Evolutionary conservation across 1,140 invertebrate genomes (phyloP).

Genomic region (Orchestia grillus): DNA sequence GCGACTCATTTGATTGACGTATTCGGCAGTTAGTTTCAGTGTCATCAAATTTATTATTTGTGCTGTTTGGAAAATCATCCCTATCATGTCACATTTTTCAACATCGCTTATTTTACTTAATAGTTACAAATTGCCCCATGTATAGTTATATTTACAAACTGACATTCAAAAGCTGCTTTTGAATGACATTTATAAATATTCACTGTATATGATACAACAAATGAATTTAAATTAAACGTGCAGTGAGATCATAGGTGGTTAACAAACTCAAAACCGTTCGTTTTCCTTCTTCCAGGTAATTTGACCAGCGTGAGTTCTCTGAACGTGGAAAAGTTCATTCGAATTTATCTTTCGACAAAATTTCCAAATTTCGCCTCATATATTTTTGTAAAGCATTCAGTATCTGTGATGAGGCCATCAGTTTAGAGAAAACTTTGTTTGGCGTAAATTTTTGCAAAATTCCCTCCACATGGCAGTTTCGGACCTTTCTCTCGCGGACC

Average conservation of each 20-base stretch:
- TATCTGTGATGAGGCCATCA: background rate
- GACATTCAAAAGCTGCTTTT: too few relatives aligned
- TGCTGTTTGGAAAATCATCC: too few relatives aligned
- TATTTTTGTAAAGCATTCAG: background rate
- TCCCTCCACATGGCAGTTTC: background rate
- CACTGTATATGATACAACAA: too few relatives aligned
- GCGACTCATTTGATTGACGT: too few relatives aligned
- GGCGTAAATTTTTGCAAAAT: background rate
- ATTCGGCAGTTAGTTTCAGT: too few relatives aligned
- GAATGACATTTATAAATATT: too few relatives aligned
- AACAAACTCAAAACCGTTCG: background rate
- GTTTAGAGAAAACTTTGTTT: background rate
- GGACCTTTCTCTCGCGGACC: background rate
- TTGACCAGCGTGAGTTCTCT: background rate
- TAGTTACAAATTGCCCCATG: too few relatives aligned
- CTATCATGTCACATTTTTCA: too few relatives aligned
- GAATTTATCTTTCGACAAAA: background rate
- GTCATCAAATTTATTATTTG: too few relatives aligned
- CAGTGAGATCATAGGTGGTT: background rate
- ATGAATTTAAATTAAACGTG: too few relatives aligned
- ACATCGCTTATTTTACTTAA: too few relatives aligned
- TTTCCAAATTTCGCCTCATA: background rate
- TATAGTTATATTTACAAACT: too few relatives aligned
- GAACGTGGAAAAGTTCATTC: background rate
- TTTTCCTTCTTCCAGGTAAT: background rate